Base-by-base conservation (phyloP, 2,888 invertebrate genomes). In the Agriopis aurantiaria region DNA sequence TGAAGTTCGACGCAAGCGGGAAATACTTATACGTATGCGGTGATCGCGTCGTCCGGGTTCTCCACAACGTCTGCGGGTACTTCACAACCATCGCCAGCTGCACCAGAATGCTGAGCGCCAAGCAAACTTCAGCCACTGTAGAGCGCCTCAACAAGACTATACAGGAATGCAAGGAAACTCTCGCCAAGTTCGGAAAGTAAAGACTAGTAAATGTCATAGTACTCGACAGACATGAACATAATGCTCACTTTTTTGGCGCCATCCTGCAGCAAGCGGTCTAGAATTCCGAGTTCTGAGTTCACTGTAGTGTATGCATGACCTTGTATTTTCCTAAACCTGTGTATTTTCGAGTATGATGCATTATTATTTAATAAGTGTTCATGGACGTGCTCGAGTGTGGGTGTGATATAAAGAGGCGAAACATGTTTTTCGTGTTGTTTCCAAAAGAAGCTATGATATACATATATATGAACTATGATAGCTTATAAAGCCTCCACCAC, bases 1-100 rank as follows among this genome's bases (percentile, higher is more conserved):
- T 98, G 79, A 88, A 95, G 73, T 98, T 98, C 85, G 97, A 98
- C 84, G 95, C 97, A 5, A 95, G 96, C 72, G 97, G 97, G 33
- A 96, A 96, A 83, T 97, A 96, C 83, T 82, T 98, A 55, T 95
- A 97, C 75, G 96, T 96, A 0, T 95, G 96, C 66, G 97, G 97
- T 12, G 97, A 97, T 78, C 96, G 96, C 75, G 96, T 96, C 59
- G 96, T 98, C 11, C 95, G 97, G 52, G 95, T 98, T 63, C 96
- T 98, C 81, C 96, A 97, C 86, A 98, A 98, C 68, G 93, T 93
- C 10, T 93, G 93, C 85, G 93, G 93, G 0, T 92, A 91, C 76
- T 80, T 81, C 78, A 93, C 93, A 3, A 90, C 88, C 51, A 91
- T 91, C 68, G 86, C 80, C 23, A 91, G 89, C 75, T 93, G 93